Percentiles rank a stretch among this genome's conserved stretches.
Conservation (phyloP, 2,113 vertebrate species). For the Hucho hucho region DNA sequence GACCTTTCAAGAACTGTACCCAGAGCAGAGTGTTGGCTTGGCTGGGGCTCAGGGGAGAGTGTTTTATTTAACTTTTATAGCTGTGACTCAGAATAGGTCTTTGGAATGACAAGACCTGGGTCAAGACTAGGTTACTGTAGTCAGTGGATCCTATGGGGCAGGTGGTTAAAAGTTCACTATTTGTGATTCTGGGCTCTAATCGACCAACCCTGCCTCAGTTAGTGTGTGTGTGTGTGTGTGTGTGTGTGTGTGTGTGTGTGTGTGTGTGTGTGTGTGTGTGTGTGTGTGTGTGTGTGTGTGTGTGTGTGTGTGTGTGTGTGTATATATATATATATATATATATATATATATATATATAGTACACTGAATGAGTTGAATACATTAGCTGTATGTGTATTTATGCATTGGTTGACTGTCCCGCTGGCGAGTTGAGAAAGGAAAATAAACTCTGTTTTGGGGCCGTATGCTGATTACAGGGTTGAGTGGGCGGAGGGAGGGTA, state of each 20-base stretch:
- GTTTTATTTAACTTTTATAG: conserved; percentile 10
- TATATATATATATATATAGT: background rate
- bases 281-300: no score
- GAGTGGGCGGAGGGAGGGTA: conserved; percentile 55
- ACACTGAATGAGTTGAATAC: background rate
- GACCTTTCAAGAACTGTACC: conserved; percentile 44
- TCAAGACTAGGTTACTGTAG: conserved; percentile 7
- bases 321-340: no score
- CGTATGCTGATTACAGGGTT: conserved; percentile 70
- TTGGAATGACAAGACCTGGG: conserved; percentile 8
- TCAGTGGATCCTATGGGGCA: background rate
- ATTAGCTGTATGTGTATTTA: conserved; percentile 33
- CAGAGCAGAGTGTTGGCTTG: conserved; percentile 13
- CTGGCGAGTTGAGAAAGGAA: conserved; percentile 65
- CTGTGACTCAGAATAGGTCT: conserved; percentile 39
- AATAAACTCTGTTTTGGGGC: conserved; percentile 63
- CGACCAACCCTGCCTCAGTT: background rate
- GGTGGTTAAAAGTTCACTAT: conserved; percentile 13
- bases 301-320: no score
- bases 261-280: no score
- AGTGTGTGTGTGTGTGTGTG: no score
- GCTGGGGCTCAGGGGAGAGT: conserved; percentile 8
- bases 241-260: no score
- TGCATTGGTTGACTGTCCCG: conserved; percentile 53
- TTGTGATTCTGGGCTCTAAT: background rate